Evolutionary conservation across 1,140 invertebrate genomes (phyloP).

Genomic region (Drosophila guanche): DNA sequence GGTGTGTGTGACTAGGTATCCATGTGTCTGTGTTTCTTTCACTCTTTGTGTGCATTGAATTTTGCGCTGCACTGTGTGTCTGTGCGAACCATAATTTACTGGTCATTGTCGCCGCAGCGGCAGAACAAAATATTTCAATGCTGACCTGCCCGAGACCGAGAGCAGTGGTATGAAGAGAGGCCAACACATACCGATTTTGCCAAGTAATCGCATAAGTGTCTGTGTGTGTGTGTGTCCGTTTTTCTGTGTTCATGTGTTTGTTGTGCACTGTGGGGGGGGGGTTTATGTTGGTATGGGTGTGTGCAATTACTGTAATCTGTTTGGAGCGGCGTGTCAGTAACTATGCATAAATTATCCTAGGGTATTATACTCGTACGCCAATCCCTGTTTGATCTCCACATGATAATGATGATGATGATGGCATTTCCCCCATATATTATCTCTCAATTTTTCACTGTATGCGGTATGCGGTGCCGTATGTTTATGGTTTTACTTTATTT

Average conservation of each 20-base stretch:
- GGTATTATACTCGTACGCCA: constrained; percentile 1
- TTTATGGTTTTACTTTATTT: too few species aligned
- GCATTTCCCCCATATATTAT: constrained; percentile 25
- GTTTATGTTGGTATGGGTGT: too few species aligned
- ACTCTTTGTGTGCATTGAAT: too few species aligned
- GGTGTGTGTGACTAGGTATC: neutral
- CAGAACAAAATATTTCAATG: neutral
- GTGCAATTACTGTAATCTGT: constrained; percentile 52
- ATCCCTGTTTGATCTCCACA: neutral
- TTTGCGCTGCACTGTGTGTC: neutral
- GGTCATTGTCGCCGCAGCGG: too few species aligned
- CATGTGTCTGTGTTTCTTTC: neutral
- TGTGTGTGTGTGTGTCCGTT: constrained; percentile 7
- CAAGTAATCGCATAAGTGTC: neutral
- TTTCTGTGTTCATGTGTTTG: constrained; percentile 5
- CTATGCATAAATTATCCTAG: constrained; percentile 39
- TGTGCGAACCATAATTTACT: neutral
- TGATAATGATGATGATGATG: constrained; percentile 5
- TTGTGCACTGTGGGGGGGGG: too few species aligned
- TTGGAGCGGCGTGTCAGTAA: constrained; percentile 34
- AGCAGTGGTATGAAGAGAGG: constrained; percentile 5
- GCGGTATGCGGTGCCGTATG: too few species aligned
- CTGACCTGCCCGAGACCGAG: neutral
- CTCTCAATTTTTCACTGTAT: neutral
- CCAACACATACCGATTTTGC: constrained; percentile 2